A percentile compares a stretch with the other conserved stretches of the same genome.
Conservation (phyloP, 1,140 invertebrate genomes). For the Heliconius hewitsoni region DNA sequence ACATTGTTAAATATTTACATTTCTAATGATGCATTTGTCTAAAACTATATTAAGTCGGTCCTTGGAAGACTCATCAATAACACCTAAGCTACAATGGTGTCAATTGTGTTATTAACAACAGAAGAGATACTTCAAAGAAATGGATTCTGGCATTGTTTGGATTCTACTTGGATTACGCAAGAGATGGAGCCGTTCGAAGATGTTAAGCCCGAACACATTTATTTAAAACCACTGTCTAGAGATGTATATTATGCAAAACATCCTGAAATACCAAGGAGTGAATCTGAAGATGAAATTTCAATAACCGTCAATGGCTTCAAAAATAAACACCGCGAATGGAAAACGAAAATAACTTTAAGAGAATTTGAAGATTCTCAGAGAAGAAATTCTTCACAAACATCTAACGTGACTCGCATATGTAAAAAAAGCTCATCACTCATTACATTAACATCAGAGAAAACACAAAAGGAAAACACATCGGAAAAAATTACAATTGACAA, state of each 20-base stretch:
- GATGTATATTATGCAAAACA: constrained; percentile 70
- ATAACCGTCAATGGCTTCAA: constrained; percentile 63
- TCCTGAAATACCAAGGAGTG: constrained; percentile 73
- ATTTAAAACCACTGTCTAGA: constrained; percentile 62
- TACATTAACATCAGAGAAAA: neutral
- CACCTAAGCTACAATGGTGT: constrained; percentile 54
- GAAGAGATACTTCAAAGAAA: constrained; percentile 73
- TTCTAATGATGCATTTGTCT: constrained; percentile 18
- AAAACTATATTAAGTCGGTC: constrained; percentile 9
- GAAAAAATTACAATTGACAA: constrained; percentile 43
- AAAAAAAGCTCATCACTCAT: neutral
- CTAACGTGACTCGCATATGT: neutral
- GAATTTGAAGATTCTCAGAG: constrained; percentile 50
- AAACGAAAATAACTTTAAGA: constrained; percentile 61
- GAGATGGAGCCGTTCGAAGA: constrained; percentile 77
- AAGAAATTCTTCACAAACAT: constrained; percentile 49
- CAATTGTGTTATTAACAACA: constrained; percentile 66
- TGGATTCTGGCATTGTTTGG: constrained; percentile 68
- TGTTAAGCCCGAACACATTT: constrained; percentile 63
- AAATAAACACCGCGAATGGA: constrained; percentile 69
- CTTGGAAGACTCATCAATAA: neutral
- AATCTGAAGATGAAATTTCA: constrained; percentile 71
- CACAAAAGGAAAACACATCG: constrained; percentile 16
- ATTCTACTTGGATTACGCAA: constrained; percentile 65
- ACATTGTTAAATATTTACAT: constrained; percentile 39